Conservation (phyloP, 2,797 vertebrate genomes). For the Channallabes apus region DNA sequence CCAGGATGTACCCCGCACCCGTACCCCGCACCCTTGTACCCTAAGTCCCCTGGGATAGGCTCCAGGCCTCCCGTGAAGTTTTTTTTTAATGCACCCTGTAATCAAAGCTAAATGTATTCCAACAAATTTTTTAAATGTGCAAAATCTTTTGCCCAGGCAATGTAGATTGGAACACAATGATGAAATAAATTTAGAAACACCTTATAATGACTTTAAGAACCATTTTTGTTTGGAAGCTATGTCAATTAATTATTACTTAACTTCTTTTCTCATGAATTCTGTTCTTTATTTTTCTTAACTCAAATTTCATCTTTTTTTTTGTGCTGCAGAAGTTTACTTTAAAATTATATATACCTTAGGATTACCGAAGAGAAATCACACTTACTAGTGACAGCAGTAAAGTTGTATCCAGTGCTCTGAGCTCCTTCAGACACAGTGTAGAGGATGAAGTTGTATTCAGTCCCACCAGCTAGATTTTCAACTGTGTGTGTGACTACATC, state of each 20-base stretch:
- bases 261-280: not conserved
- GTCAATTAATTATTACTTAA: not conserved
- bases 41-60: too few relatives aligned
- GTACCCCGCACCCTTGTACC: too few relatives aligned
- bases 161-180: too few relatives aligned
- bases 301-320: not conserved
- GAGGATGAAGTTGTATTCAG: slow-evolving; percentile 53
- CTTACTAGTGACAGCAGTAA: slow-evolving; percentile 51
- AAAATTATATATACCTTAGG: not conserved
- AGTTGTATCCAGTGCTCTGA: slow-evolving; percentile 34
- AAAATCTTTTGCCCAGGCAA: too few relatives aligned
- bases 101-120: too few relatives aligned
- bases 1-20: too few relatives aligned
- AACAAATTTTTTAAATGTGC: too few relatives aligned
- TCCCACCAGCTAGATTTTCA: slow-evolving; percentile 44
- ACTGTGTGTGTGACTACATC: slow-evolving; percentile 14
- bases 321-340: not conserved
- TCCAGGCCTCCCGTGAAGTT: too few relatives aligned
- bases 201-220: not conserved
- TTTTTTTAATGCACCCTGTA: too few relatives aligned
- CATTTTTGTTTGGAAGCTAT: not conserved
- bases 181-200: not conserved
- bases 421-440: not conserved
- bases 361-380: not conserved
- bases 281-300: too few relatives aligned